Percentiles rank a stretch among this genome's conserved stretches.
These are phyloP conservation scores for Actinopyga echinites DNA, from an alignment of 53 echinoderm and acorn worm genomes.

Conservation along the genomic window DNA sequence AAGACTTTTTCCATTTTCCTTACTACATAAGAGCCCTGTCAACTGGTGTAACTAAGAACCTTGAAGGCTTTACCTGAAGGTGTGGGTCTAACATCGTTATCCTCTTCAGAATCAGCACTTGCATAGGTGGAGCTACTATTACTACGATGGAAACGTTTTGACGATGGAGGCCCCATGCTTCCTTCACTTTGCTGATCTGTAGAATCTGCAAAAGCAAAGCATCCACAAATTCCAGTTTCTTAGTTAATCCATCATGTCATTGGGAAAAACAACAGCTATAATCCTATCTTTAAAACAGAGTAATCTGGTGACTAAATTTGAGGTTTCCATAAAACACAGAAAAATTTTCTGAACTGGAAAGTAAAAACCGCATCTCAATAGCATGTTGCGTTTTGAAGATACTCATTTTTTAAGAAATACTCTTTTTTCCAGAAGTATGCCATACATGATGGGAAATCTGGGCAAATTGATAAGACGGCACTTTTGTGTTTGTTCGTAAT, in stretches of 20 bases:
- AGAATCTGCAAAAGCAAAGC: conserved; percentile 56
- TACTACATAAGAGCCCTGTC: too few relatives aligned
- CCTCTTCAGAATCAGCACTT: conserved; percentile 59
- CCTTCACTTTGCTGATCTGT: conserved; percentile 78
- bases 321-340: too few relatives aligned
- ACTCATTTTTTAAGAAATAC: too few relatives aligned
- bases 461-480: too few relatives aligned
- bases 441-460: background rate
- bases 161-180: conserved; percentile 48
- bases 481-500: too few relatives aligned
- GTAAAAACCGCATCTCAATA: too few relatives aligned
- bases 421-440: background rate
- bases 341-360: too few relatives aligned
- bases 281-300: background rate
- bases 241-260: background rate
- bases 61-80: background rate
- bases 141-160: conserved; percentile 52
- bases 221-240: background rate
- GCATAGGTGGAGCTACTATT: conserved; percentile 59
- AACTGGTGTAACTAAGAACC: too few relatives aligned
- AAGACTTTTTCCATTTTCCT: too few relatives aligned
- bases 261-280: background rate
- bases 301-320: too few relatives aligned
- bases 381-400: too few relatives aligned
- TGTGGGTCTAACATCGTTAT: background rate